Percentiles rank a stretch among this genome's conserved stretches.
Conservation (phyloP, 1,140 invertebrate genomes). For the Catajapyx aquilonaris region DNA sequence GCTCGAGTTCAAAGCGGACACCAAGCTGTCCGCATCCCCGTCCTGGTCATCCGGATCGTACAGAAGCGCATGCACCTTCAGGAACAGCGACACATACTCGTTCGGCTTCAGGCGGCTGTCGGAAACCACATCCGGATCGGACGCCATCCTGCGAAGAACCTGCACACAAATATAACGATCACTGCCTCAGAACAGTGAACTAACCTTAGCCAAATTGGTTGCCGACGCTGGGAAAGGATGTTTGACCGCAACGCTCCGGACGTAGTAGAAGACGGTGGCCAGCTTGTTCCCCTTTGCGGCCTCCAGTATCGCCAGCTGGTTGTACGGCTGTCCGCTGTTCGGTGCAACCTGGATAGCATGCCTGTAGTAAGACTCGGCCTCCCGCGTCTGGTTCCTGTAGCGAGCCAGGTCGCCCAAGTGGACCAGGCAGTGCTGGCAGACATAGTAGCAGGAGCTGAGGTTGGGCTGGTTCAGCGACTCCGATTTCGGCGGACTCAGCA, state of each 20-base stretch:
- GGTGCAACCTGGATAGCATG: slow-evolving; percentile 60
- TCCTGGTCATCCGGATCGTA: slow-evolving; percentile 32
- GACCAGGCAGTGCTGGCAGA: slow-evolving; percentile 67
- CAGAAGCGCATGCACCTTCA: slow-evolving; percentile 38
- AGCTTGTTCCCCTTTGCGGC: slow-evolving; percentile 58
- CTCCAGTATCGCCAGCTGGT: slow-evolving; percentile 61
- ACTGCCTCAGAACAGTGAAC: not conserved
- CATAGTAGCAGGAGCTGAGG: slow-evolving; percentile 51
- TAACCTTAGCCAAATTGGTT: too few relatives aligned
- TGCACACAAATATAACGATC: not conserved
- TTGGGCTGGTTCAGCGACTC: slow-evolving; percentile 30
- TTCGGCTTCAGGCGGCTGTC: too few relatives aligned
- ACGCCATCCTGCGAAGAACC: too few relatives aligned
- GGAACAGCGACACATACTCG: slow-evolving; percentile 44
- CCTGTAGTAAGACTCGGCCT: slow-evolving; percentile 46
- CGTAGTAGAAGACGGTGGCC: slow-evolving; percentile 63
- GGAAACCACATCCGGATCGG: too few relatives aligned
- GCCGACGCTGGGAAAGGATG: slow-evolving; percentile 62
- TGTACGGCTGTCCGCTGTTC: slow-evolving; percentile 68
- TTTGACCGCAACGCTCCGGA: slow-evolving; percentile 52
- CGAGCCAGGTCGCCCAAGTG: slow-evolving; percentile 69
- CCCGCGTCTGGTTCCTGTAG: slow-evolving; percentile 52
- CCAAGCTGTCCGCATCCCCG: slow-evolving; percentile 29
- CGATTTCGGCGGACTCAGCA: slow-evolving; percentile 21
- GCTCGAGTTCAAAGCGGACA: slow-evolving; percentile 37